Percentiles rank a stretch among this genome's conserved stretches.
Conservation (phyloP, 2,888 invertebrate genomes). For the Morpho achilles region DNA sequence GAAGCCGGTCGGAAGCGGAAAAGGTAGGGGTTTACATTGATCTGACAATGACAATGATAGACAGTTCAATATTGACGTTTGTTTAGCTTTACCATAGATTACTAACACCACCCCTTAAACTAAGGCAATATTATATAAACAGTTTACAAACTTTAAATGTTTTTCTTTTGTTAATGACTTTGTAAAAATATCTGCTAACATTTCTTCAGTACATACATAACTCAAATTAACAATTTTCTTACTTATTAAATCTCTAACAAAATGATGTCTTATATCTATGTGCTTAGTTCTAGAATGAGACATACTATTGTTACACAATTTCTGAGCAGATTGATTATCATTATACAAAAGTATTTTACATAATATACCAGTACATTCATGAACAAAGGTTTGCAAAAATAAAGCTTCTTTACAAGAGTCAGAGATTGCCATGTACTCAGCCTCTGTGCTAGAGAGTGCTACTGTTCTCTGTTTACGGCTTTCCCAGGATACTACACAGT, state of each 20-base stretch:
- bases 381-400: slow-evolving; percentile 21
- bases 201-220: not conserved
- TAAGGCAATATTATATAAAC: too few relatives aligned
- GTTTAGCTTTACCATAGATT: too few relatives aligned
- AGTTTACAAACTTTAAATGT: not conserved
- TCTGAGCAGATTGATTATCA: slow-evolving; percentile 27
- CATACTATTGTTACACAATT: slow-evolving; percentile 16
- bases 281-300: slow-evolving; percentile 24
- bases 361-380: slow-evolving; percentile 17
- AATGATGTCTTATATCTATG: slow-evolving; percentile 24
- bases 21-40: too few relatives aligned
- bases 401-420: slow-evolving; percentile 26
- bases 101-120: too few relatives aligned
- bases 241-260: slow-evolving; percentile 1
- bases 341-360: slow-evolving; percentile 16
- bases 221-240: not conserved
- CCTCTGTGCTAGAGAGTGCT: slow-evolving; percentile 10
- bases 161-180: not conserved
- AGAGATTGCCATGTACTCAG: slow-evolving; percentile 5
- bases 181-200: not conserved
- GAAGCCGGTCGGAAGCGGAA: too few relatives aligned
- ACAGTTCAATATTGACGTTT: too few relatives aligned
- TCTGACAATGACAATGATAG: too few relatives aligned
- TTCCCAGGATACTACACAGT: slow-evolving; percentile 18
- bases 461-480: slow-evolving; percentile 19